phyloP scores from a whole-genome alignment of 2,797 vertebrate species.

The Pseudomugil tenellus region DNA sequence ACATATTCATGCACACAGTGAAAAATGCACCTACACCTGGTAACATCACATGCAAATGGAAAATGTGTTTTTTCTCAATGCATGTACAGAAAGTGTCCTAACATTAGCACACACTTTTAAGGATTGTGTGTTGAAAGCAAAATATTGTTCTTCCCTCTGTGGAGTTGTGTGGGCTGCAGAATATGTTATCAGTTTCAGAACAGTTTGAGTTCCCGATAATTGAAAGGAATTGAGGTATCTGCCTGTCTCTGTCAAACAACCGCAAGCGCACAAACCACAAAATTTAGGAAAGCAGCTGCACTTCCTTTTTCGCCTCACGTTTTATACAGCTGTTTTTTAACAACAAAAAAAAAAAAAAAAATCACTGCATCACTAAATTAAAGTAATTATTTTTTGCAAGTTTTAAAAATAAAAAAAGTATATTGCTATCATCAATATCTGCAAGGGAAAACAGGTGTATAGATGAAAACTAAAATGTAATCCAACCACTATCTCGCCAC shows the following conservation, averaged over 20 bases:
- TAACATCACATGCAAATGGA: slow-evolving; percentile 13
- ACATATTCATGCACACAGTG: neutral
- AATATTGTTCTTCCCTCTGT: slow-evolving; percentile 26
- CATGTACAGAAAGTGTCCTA: neutral
- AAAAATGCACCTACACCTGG: neutral
- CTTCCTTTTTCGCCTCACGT: slow-evolving; percentile 1
- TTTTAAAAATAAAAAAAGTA: slow-evolving; percentile 2
- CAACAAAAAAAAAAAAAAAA: slow-evolving; percentile 3
- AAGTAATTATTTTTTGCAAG: neutral
- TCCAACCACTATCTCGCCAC: neutral
- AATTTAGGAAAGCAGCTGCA: slow-evolving; percentile 25
- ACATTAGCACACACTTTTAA: slow-evolving; percentile 37
- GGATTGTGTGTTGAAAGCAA: slow-evolving; percentile 45
- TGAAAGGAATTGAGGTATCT: slow-evolving; percentile 62
- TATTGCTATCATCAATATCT: neutral
- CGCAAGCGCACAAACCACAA: slow-evolving; percentile 16
- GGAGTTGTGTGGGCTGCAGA: slow-evolving; percentile 51
- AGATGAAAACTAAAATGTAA: neutral
- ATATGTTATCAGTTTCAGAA: slow-evolving; percentile 52
- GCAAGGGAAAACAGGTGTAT: neutral
- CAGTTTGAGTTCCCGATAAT: slow-evolving; percentile 72
- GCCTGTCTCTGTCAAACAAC: slow-evolving; percentile 37
- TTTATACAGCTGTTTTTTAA: slow-evolving; percentile 14
- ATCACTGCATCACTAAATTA: neutral
- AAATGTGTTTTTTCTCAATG: neutral